These are phyloP conservation scores for Myiozetetes cayanensis DNA, from an alignment of 2,113 vertebrate genomes.

Conservation along the genomic window DNA sequence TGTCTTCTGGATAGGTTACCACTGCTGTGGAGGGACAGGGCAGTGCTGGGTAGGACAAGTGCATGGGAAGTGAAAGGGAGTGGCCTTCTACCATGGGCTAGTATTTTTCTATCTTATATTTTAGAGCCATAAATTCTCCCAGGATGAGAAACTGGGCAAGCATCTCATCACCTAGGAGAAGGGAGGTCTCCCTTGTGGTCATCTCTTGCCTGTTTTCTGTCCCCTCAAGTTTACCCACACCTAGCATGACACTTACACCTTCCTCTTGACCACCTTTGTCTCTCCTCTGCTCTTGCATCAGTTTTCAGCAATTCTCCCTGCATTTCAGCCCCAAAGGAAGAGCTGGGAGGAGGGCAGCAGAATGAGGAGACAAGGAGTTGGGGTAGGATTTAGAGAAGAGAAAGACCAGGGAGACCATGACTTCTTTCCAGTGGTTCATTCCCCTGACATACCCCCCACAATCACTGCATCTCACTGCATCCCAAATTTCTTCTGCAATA, in stretches of 20 bases:
- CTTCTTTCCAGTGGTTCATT: neutral
- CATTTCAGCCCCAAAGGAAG: neutral
- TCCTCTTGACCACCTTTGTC: neutral
- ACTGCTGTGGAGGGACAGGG: neutral
- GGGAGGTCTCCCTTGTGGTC: neutral
- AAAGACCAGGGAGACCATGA: neutral
- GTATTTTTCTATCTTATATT: neutral
- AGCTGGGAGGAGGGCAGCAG: neutral
- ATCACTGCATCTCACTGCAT: neutral
- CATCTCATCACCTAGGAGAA: neutral
- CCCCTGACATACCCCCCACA: neutral
- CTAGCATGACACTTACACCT: neutral
- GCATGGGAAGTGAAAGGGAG: neutral
- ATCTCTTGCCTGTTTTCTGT: neutral
- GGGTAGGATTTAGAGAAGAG: neutral
- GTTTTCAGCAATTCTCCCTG: neutral
- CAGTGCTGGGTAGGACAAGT: neutral
- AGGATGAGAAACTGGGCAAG: neutral
- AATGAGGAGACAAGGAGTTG: neutral
- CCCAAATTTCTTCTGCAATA: neutral
- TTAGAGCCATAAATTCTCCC: neutral
- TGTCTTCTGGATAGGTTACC: neutral
- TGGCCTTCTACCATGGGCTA: neutral
- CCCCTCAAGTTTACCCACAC: neutral
- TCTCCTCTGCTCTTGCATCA: neutral